Evolutionary conservation across 2,888 invertebrate genomes (phyloP), one percentile per base, ranked within the genome.

Genomic region (Caenorhabditis virilis): DNA sequence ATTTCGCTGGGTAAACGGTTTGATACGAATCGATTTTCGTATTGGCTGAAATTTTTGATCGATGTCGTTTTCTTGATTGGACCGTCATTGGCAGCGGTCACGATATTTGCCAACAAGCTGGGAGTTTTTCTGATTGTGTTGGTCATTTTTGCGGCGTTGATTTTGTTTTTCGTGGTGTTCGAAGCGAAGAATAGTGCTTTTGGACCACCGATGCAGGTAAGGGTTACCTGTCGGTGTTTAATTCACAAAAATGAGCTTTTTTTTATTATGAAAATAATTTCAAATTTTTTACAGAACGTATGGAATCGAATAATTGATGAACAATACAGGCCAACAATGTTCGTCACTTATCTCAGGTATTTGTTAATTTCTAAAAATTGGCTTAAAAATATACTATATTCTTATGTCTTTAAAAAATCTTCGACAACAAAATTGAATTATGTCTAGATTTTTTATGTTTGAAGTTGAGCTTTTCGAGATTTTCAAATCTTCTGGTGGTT

Each of bases 321-420:
- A 27, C 68, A 69, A 27, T 66, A 74, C 42, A 53, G 49, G 16
- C 74, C 75, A 13, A 76, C 78, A 15, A 68, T 56, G n/a, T 78
- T 78, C 51, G 63, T 79, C 33, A 79, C 76, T 13, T 79, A 78
- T 51, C 61, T n/a, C n/a, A n/a, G n/a, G n/a, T n/a, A n/a, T n/a
- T n/a, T n/a, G n/a, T n/a, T n/a, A n/a, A n/a, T n/a, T n/a, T n/a
- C n/a, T n/a, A n/a, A n/a, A n/a, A n/a, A n/a, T n/a, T n/a, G n/a
- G n/a, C n/a, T n/a, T n/a, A n/a, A n/a, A n/a, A n/a, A n/a, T n/a
- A n/a, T n/a, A n/a, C n/a, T n/a, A n/a, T n/a, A n/a, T n/a, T n/a
- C n/a, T n/a, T n/a, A n/a, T n/a, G n/a, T n/a, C n/a, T n/a, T n/a
- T n/a, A n/a, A n/a, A n/a, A n/a, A n/a, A n/a, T n/a, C n/a, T n/a